These are phyloP conservation scores for Cosmia pyralina DNA, from an alignment of 2,888 invertebrate genomes.

Conservation along the genomic window DNA sequence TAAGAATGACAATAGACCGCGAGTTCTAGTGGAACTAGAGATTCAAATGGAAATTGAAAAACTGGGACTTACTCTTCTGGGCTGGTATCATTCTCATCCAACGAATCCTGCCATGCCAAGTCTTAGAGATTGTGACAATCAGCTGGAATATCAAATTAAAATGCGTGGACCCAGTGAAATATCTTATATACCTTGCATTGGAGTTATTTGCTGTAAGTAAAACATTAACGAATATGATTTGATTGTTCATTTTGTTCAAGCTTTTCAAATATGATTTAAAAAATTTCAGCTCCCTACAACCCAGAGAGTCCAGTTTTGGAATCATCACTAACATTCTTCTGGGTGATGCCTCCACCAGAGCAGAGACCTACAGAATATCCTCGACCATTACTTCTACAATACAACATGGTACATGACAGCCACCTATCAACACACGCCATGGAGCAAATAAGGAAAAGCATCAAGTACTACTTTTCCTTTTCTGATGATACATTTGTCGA, in stretches of 20 bases:
- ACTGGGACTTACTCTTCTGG: constrained; percentile 95
- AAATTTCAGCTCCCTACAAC: constrained; percentile 94
- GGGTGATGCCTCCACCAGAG: constrained; percentile 99
- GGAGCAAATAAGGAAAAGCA: constrained; percentile 95
- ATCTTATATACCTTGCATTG: constrained; percentile 98
- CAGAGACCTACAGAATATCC: constrained; percentile 97
- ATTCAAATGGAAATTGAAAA: constrained; percentile 96
- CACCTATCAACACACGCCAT: constrained; percentile 95
- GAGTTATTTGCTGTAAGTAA: constrained; percentile 96
- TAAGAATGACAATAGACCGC: constrained; percentile 94
- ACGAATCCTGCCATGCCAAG: constrained; percentile 96
- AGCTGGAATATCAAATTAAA: constrained; percentile 98
- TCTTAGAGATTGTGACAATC: constrained; percentile 96
- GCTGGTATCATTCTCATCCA: constrained; percentile 99
- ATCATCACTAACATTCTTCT: constrained; percentile 96
- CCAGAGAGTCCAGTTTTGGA: constrained; percentile 94
- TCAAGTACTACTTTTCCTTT: constrained; percentile 94
- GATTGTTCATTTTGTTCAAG: neutral
- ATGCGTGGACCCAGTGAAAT: constrained; percentile 98
- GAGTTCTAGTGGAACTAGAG: constrained; percentile 94
- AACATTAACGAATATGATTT: neutral
- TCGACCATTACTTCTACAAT: constrained; percentile 97
- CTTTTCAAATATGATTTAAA: neutral
- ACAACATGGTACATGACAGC: constrained; percentile 95
- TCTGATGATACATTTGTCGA: constrained; percentile 85